A percentile compares a stretch with the other conserved stretches of the same genome.
Evolutionary conservation across 2,888 invertebrate species (phyloP).

Genomic region (Parochlus steinenii): DNA sequence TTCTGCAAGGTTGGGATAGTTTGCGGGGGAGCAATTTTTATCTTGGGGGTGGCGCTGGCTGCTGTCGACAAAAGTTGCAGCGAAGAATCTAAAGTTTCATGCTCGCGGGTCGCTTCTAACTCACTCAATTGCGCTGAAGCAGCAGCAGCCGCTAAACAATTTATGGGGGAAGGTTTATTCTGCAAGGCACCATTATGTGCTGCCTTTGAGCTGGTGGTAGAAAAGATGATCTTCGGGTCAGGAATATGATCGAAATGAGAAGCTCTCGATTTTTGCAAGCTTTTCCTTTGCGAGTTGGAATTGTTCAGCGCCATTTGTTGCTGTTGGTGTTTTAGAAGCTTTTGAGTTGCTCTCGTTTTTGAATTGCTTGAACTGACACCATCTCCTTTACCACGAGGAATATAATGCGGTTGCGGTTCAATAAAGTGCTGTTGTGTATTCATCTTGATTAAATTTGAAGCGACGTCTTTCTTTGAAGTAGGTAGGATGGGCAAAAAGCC

Average conservation of each 20-base stretch:
- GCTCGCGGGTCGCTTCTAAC: background rate
- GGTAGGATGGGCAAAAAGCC: background rate
- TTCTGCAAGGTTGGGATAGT: no score
- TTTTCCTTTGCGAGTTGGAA: no score
- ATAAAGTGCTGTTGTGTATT: conserved; percentile 3
- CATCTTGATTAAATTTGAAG: conserved; percentile 9
- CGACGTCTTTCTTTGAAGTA: conserved; percentile 1
- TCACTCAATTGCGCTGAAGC: no score
- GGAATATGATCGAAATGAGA: conserved; percentile 12
- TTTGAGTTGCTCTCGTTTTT: background rate
- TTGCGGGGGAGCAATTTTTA: conserved; percentile 5
- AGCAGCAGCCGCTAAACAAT: no score
- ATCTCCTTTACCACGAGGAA: conserved; percentile 1
- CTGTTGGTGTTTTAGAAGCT: background rate
- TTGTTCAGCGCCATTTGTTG: conserved; percentile 5
- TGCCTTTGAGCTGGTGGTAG: conserved; percentile 3
- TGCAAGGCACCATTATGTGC: background rate
- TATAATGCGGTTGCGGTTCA: conserved; percentile 11
- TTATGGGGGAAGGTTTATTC: no score
- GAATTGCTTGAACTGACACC: conserved; percentile 1
- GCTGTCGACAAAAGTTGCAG: conserved; percentile 10
- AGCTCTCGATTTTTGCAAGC: no score
- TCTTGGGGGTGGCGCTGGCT: conserved; percentile 10
- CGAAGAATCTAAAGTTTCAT: conserved; percentile 2
- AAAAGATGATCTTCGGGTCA: conserved; percentile 11